These are phyloP conservation scores for Cydia strobilella DNA, from an alignment of 1,140 invertebrate genomes.

Conservation along the genomic window DNA sequence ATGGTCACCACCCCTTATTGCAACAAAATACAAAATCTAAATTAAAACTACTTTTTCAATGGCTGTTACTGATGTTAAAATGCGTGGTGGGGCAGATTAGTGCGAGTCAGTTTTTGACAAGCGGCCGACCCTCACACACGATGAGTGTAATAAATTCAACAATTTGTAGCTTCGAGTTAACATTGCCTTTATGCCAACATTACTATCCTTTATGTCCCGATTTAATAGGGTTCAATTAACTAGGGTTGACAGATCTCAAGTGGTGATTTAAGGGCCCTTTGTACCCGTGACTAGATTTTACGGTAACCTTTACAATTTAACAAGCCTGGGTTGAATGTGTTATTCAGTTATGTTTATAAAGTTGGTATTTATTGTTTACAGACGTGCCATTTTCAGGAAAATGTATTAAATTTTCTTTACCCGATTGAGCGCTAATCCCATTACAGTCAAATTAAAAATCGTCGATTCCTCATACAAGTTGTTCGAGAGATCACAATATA, in stretches of 20 bases:
- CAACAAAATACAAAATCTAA: background rate
- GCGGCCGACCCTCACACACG: background rate
- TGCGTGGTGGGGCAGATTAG: background rate
- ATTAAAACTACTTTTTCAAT: background rate
- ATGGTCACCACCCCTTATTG: too few species aligned
- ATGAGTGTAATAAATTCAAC: constrained; percentile 25
- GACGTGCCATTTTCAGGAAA: background rate
- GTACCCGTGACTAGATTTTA: constrained; percentile 28
- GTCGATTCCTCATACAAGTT: too few species aligned
- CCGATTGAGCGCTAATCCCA: too few species aligned
- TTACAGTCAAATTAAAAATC: too few species aligned
- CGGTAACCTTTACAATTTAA: constrained; percentile 30
- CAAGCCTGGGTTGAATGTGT: constrained; percentile 2
- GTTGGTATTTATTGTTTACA: background rate
- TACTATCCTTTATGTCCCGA: constrained; percentile 22
- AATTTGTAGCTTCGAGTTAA: constrained; percentile 30
- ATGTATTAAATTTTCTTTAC: too few species aligned
- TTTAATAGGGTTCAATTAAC: constrained; percentile 32
- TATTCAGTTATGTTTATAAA: constrained; percentile 19
- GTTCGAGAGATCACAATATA: too few species aligned
- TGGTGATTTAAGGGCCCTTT: constrained; percentile 31
- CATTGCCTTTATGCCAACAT: constrained; percentile 18
- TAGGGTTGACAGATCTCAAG: constrained; percentile 31
- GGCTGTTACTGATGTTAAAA: too few species aligned
- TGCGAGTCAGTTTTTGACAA: background rate